phyloP scores from a whole-genome alignment of 1,140 invertebrate genomes.

The Atta colombica region DNA sequence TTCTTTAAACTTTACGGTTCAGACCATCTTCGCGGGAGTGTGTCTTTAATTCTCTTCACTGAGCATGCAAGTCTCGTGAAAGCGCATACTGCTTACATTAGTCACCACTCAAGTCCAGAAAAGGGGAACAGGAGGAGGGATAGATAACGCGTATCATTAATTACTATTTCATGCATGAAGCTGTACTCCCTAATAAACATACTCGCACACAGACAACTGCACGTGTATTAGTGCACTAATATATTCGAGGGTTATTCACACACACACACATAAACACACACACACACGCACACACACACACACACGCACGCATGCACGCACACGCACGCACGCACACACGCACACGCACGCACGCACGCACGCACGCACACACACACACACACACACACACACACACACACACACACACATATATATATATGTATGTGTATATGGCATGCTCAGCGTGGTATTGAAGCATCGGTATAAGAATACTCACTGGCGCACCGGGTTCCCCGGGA shows the following conservation, averaged over 20 bases:
- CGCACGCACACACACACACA: not conserved
- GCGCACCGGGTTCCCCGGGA: conserved; percentile 90
- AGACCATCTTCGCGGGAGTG: not conserved
- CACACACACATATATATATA: not conserved
- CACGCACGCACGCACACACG: not conserved
- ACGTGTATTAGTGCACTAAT: conserved; percentile 63
- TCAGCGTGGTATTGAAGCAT: not conserved
- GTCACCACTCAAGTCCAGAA: not conserved
- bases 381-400: not conserved
- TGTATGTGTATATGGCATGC: conserved; percentile 7
- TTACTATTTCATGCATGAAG: conserved; percentile 65
- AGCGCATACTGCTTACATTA: conserved; percentile 27
- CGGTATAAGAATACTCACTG: conserved; percentile 87
- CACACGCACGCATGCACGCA: not conserved
- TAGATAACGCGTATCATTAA: conserved; percentile 57
- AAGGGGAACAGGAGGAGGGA: not conserved
- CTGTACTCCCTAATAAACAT: conserved; percentile 67
- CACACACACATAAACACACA: not conserved
- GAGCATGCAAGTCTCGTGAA: not conserved
- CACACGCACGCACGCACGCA: not conserved
- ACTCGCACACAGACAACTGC: conserved; percentile 31
- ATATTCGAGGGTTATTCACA: conserved; percentile 19
- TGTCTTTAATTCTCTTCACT: not conserved
- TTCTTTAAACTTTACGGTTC: not conserved
- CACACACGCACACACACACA: not conserved